Percentiles rank a stretch among this genome's conserved stretches.
phyloP scores from a whole-genome alignment of 2,888 invertebrate genomes.

The Brenthis daphne region DNA sequence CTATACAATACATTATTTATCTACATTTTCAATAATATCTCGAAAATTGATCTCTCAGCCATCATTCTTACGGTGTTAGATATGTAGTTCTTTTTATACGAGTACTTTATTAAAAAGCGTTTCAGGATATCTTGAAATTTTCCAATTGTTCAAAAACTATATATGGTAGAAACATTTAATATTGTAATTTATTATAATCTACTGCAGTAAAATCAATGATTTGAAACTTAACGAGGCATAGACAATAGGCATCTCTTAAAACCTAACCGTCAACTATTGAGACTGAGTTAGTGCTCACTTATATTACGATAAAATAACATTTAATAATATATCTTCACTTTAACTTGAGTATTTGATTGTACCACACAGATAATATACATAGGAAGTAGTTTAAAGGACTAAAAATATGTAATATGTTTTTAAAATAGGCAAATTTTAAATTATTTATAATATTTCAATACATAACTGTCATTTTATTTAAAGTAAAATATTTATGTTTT shows the following conservation, averaged over 20 bases:
- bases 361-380: constrained; percentile 17
- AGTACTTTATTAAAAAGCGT: constrained; percentile 23
- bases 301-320: constrained; percentile 11
- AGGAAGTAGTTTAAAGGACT: neutral
- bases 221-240: constrained; percentile 1
- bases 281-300: constrained; percentile 12
- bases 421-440: constrained; percentile 1
- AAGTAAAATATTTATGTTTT: neutral
- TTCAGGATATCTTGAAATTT: constrained; percentile 18
- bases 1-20: constrained; percentile 55
- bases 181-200: neutral
- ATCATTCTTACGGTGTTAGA: constrained; percentile 27
- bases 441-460: neutral
- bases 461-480: constrained; percentile 3
- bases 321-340: constrained; percentile 30
- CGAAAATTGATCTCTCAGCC: constrained; percentile 54
- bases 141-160: neutral
- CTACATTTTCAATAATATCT: constrained; percentile 45
- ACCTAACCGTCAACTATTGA: constrained; percentile 15
- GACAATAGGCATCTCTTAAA: constrained; percentile 12
- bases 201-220: constrained; percentile 1
- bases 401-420: constrained; percentile 1
- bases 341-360: constrained; percentile 52
- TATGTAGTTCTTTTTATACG: constrained; percentile 38
- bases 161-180: neutral